phyloP scores from a whole-genome alignment of 2,888 invertebrate genomes.

The Anarsia innoxiella region DNA sequence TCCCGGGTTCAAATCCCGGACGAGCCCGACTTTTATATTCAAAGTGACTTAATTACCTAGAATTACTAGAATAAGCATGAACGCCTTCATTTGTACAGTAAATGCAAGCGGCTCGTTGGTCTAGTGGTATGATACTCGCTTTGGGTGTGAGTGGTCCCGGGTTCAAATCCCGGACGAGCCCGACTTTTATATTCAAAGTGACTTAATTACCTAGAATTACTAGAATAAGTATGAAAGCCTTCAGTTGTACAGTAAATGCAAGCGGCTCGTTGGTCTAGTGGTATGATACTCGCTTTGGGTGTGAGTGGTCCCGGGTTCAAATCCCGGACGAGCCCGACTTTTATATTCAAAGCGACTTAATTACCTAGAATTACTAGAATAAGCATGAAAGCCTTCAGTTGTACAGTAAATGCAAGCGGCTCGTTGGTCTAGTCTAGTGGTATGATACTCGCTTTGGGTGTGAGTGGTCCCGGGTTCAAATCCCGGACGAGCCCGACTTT shows the following conservation, averaged over 20 bases:
- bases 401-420: no score
- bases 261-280: conserved; percentile 28
- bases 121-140: conserved; percentile 35
- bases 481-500: conserved; percentile 45
- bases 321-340: conserved; percentile 47
- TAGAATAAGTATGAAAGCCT: no score
- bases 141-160: conserved; percentile 39
- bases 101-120: conserved; percentile 23
- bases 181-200: no score
- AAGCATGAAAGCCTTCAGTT: no score
- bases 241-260: no score
- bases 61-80: no score
- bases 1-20: conserved; percentile 52
- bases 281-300: conserved; percentile 34
- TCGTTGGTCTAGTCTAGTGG: no score
- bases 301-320: conserved; percentile 47
- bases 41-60: no score
- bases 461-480: conserved; percentile 48
- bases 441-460: conserved; percentile 34
- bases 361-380: no score
- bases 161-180: conserved; percentile 55
- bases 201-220: no score
- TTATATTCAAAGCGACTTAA: no score
- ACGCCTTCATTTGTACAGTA: no score
- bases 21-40: conserved; percentile 35